These are phyloP conservation scores for Zoroaster sp. DNA, from an alignment of 53 echinoderm and acorn worm genomes.

Conservation along the genomic window DNA sequence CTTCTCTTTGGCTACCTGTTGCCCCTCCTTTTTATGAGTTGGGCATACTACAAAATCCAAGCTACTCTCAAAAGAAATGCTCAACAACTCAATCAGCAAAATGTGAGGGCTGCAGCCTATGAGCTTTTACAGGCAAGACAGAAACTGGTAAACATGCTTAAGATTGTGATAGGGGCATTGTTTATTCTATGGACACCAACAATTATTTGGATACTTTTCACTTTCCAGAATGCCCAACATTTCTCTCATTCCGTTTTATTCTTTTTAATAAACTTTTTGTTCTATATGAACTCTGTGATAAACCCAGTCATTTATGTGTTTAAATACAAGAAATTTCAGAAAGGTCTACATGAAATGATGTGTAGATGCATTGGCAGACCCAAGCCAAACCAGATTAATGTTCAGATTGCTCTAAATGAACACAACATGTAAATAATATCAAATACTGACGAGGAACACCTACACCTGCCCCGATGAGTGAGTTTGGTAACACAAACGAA, in stretches of 20 bases:
- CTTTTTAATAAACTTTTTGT: too few species aligned
- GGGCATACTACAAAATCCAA: constrained; percentile 45
- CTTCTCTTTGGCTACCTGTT: too few species aligned
- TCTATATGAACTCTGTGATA: constrained; percentile 10
- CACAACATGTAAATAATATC: too few species aligned
- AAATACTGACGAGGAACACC: too few species aligned
- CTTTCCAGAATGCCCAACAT: not conserved
- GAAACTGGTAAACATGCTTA: constrained; percentile 16
- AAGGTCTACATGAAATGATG: not conserved
- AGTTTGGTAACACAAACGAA: too few species aligned
- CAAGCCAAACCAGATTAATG: not conserved
- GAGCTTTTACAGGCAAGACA: constrained; percentile 8
- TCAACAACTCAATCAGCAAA: not conserved
- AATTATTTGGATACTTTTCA: not conserved
- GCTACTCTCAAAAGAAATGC: not conserved
- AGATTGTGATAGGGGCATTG: not conserved
- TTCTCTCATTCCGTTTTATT: not conserved
- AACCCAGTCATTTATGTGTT: constrained; percentile 45
- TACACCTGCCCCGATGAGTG: too few species aligned
- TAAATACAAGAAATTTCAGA: constrained; percentile 29
- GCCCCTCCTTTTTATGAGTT: not conserved
- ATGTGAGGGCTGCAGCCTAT: not conserved
- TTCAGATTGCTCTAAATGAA: too few species aligned
- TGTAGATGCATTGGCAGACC: not conserved
- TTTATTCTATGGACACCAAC: constrained; percentile 15